These are phyloP conservation scores for Plebejus melissa DNA, from an alignment of 2,888 invertebrate species.

Conservation along the genomic window DNA sequence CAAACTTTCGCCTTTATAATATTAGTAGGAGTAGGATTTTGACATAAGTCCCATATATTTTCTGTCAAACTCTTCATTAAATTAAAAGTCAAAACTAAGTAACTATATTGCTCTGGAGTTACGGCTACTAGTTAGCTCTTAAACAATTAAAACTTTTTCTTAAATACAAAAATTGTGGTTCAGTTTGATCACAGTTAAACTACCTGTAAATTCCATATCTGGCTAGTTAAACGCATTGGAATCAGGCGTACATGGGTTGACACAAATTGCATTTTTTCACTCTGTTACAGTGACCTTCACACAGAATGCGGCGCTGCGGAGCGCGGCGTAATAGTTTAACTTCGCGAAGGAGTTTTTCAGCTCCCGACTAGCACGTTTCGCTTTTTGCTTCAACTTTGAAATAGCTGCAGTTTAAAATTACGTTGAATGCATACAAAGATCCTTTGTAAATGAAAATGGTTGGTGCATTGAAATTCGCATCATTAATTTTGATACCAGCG, in stretches of 20 bases:
- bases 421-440: slow-evolving; percentile 16
- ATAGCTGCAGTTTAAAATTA: not conserved
- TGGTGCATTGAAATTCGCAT: not conserved
- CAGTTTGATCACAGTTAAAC: not conserved
- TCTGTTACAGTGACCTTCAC: slow-evolving; percentile 2
- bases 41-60: no score
- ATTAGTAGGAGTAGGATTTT: no score
- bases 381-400: slow-evolving; percentile 12
- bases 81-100: no score
- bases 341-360: slow-evolving; percentile 7
- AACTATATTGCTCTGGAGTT: no score
- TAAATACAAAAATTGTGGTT: not conserved
- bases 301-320: not conserved
- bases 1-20: no score
- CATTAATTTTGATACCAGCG: not conserved
- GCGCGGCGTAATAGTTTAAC: slow-evolving; percentile 6
- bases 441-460: not conserved
- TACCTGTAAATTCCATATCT: no score
- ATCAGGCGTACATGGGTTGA: not conserved
- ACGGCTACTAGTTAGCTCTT: no score
- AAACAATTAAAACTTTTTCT: no score
- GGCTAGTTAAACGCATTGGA: not conserved
- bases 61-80: no score
- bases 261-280: slow-evolving; percentile 9
- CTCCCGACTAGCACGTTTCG: slow-evolving; percentile 7